A percentile compares a stretch with the other conserved stretches of the same genome.
Conservation (phyloP, 2,797 vertebrate species). For the Acrossocheilus wenchowensis region DNA sequence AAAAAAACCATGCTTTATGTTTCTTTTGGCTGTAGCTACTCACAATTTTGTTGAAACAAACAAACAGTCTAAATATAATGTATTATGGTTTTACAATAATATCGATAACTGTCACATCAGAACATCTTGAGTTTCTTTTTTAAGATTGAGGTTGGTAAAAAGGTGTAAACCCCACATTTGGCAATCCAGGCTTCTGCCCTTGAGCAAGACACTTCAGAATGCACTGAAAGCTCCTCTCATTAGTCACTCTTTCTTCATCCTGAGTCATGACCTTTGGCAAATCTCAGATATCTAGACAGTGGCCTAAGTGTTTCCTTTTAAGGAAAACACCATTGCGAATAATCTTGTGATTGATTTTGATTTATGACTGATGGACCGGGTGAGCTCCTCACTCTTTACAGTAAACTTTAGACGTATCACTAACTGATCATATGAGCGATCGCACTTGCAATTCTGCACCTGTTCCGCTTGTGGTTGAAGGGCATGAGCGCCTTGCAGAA, state of each 20-base stretch:
- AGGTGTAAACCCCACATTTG: background rate
- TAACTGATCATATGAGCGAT: slow-evolving; percentile 11
- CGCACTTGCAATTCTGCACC: slow-evolving; percentile 10
- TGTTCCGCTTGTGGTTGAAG: slow-evolving; percentile 16
- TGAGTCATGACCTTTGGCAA: background rate
- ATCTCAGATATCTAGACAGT: slow-evolving; percentile 11
- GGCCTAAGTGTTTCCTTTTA: slow-evolving; percentile 21
- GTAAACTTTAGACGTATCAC: slow-evolving; percentile 32
- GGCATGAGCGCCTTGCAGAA: slow-evolving; percentile 1
- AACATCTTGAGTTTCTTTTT: background rate
- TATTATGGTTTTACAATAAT: background rate
- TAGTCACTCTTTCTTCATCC: background rate
- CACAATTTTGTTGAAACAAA: background rate
- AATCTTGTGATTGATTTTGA: background rate
- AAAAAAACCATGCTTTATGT: background rate
- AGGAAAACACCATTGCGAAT: background rate
- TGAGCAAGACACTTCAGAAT: slow-evolving; percentile 3
- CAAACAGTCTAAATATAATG: background rate
- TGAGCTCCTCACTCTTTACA: background rate
- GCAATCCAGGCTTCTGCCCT: background rate
- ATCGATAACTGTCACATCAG: background rate
- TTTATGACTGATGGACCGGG: slow-evolving; percentile 5
- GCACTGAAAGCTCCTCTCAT: background rate
- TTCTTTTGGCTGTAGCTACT: background rate
- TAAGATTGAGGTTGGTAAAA: background rate